Percentiles rank a stretch among this genome's conserved stretches.
Conservation (phyloP, 2,888 invertebrate genomes). For the Listrodromus nycthemerus region DNA sequence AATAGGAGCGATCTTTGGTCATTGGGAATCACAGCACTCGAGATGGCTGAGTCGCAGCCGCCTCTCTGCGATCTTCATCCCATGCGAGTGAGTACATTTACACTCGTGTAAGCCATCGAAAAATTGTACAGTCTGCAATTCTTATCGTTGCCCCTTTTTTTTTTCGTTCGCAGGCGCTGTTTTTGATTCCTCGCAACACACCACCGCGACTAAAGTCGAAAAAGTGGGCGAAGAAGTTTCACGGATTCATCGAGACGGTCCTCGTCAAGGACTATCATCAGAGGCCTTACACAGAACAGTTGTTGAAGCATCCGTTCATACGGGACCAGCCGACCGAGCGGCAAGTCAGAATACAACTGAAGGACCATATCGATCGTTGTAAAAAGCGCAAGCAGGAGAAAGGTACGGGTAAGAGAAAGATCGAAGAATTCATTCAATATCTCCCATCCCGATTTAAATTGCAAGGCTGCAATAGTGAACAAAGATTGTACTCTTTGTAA, state of each 20-base stretch:
- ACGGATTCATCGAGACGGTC: constrained; percentile 99
- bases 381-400: constrained; percentile 97
- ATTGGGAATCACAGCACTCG: constrained; percentile 98
- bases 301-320: constrained; percentile 98
- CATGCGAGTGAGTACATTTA: constrained; percentile 89
- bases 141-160: constrained; percentile 5
- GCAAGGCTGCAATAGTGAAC: background rate
- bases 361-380: constrained; percentile 99
- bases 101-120: background rate
- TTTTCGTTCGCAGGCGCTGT: constrained; percentile 89
- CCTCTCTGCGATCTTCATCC: constrained; percentile 99
- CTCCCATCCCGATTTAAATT: background rate
- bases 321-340: constrained; percentile 99
- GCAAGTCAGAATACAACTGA: constrained; percentile 98
- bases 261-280: constrained; percentile 99
- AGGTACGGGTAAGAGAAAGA: constrained; percentile 85
- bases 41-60: constrained; percentile 99
- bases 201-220: constrained; percentile 99
- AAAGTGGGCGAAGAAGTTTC: constrained; percentile 99
- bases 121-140: background rate
- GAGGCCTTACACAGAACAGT: constrained; percentile 98
- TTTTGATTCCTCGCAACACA: constrained; percentile 98
- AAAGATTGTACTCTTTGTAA: background rate
- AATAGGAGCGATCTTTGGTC: constrained; percentile 97
- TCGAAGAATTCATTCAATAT: constrained; percentile 36